Base-by-base conservation (phyloP, 2,888 invertebrate genomes). In the Pheosia gnoma region DNA sequence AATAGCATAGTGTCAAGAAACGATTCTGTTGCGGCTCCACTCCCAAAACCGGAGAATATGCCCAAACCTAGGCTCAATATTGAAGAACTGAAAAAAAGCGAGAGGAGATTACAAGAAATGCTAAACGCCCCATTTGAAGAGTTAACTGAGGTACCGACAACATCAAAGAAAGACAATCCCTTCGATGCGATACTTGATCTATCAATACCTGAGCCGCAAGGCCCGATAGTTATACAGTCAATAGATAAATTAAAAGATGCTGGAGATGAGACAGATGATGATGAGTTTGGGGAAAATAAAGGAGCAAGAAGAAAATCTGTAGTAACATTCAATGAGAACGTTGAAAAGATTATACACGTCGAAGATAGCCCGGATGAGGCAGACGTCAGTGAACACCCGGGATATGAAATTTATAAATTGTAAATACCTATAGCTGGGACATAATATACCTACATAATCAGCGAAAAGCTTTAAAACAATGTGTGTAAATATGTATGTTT, bases 301-400 rank as follows among this genome's bases (percentile, higher is more conserved):
- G 80, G 64, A 65, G 63, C 80, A 3, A 84, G 83, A 71, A 86
- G 87, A 71, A 94, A 94, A 79, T 93, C 94, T 4, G 90, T 93
- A 0, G 94, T 95, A 7, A 94, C 93, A 1, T 95, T 95, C 70
- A 94, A 94, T 78, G 94, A 94, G 77, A 91, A 94, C 47, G 94
- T 94, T 43, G 94, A 94, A 77, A 93, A 89, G 68, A 91, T 93
- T 53, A 90, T 93, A 60, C 91, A 94, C 67, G 88, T 94, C 10
- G 93, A 94, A 76, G 91, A 94, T 63, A 83, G 60, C 49, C 59
- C 49, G 0, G 77, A 76, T 49, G 53, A 80, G 58, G 79, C 82
- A 11, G 85, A 85, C 38, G 59, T 66, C 1, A 74, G 58, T 54
- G 62, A 69, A 45, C 71, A 74, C n/a, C 66, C 79, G 0, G 84